These are phyloP conservation scores for Ditula angustiorana DNA, from an alignment of 2,888 invertebrate species.

Conservation along the genomic window DNA sequence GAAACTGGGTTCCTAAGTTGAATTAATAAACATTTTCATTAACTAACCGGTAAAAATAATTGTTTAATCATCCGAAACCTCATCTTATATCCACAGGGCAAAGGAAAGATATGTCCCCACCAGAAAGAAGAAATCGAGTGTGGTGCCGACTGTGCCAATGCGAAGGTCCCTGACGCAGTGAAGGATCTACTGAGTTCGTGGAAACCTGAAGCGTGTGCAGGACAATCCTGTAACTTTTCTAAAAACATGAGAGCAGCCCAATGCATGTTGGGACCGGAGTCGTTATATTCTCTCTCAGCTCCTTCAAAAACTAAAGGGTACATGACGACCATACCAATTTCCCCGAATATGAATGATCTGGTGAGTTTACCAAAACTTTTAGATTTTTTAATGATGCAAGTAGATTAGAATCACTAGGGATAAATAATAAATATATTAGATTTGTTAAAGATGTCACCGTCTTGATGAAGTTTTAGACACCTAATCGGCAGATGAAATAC, in stretches of 20 bases:
- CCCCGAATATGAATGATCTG: not conserved
- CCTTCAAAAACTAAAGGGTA: not conserved
- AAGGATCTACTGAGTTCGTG: slow-evolving; percentile 51
- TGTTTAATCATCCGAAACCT: not conserved
- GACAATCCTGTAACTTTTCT: slow-evolving; percentile 53
- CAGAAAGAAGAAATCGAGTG: slow-evolving; percentile 44
- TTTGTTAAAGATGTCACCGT: too few species aligned
- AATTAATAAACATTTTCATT: too few species aligned
- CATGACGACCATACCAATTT: not conserved
- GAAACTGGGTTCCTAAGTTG: too few species aligned
- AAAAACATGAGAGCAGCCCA: slow-evolving; percentile 73
- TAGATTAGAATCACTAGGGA: too few species aligned
- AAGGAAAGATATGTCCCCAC: not conserved
- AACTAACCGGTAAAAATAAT: too few species aligned
- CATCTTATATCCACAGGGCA: not conserved
- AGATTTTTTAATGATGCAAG: not conserved
- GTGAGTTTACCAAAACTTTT: too few species aligned
- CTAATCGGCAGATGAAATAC: too few species aligned
- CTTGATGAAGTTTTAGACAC: too few species aligned
- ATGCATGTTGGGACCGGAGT: slow-evolving; percentile 65
- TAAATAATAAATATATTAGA: too few species aligned
- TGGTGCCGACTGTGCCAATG: slow-evolving; percentile 58
- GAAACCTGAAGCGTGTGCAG: slow-evolving; percentile 59
- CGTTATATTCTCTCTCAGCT: slow-evolving; percentile 38
- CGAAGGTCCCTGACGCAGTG: slow-evolving; percentile 39